These are phyloP conservation scores for Eulemur rubriventer DNA, from an alignment of 2,797 vertebrate species.

Conservation along the genomic window DNA sequence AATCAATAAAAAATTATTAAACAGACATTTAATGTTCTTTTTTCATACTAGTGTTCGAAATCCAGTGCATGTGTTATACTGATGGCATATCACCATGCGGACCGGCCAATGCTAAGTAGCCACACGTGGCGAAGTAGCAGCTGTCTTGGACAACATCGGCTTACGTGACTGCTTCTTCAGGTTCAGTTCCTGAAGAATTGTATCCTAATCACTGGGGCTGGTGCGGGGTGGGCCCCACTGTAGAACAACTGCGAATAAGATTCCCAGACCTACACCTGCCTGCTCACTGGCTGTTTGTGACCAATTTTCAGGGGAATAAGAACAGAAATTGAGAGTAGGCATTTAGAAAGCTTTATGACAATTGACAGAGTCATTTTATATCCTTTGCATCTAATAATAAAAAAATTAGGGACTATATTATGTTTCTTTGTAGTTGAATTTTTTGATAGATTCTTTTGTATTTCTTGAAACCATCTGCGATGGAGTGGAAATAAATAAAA, in stretches of 20 bases:
- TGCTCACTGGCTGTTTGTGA: not conserved
- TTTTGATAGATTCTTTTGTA: not conserved
- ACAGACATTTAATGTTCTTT: not conserved
- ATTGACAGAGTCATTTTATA: not conserved
- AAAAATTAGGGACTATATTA: not conserved
- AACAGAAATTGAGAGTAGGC: not conserved
- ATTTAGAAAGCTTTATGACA: not conserved
- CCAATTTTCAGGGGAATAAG: not conserved
- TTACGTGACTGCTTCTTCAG: not conserved
- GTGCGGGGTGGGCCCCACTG: not conserved
- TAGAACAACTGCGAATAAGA: not conserved
- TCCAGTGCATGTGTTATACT: not conserved
- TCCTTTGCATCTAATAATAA: not conserved
- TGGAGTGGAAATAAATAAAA: not conserved
- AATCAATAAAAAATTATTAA: not conserved
- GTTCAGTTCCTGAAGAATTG: not conserved
- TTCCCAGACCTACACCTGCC: not conserved
- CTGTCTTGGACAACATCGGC: too few relatives aligned
- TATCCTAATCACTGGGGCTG: not conserved
- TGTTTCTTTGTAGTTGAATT: not conserved
- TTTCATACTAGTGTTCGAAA: not conserved
- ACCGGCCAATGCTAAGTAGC: not conserved
- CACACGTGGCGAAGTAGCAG: fast-evolving
- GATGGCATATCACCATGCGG: fast-evolving
- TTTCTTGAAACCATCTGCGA: not conserved